Evolutionary conservation across 30 jellyfish, hydroid and myxozoan genomes (phyloP).

Genomic region (Aurelia aurita): DNA sequence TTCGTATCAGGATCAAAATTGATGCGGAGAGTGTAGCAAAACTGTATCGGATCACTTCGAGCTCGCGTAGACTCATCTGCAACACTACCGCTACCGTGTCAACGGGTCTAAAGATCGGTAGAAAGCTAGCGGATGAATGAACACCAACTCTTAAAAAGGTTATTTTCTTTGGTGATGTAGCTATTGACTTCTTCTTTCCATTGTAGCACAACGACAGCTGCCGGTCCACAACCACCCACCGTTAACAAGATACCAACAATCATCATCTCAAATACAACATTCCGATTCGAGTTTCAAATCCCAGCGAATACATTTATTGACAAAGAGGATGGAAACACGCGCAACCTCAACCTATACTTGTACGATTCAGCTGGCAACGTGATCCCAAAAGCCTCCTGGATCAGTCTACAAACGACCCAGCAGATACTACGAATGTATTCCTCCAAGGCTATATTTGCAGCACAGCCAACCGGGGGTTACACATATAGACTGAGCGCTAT

Average conservation of each 20-base stretch:
- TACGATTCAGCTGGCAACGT: conserved; percentile 43
- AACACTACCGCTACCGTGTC: no score
- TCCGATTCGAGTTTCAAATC: not conserved
- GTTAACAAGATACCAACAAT: conserved; percentile 17
- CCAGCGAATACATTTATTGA: conserved; percentile 41
- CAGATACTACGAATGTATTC: conserved; percentile 6
- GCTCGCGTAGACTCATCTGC: no score
- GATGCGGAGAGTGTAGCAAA: no score
- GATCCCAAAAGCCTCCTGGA: conserved; percentile 44
- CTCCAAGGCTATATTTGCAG: conserved; percentile 16
- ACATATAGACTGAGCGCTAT: conserved; percentile 57
- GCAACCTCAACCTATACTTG: conserved; percentile 29
- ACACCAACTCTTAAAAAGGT: no score
- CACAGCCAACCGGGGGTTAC: conserved; percentile 55
- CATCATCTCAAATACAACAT: conserved; percentile 24
- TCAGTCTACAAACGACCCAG: conserved; percentile 16
- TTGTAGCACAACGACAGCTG: conserved; percentile 27
- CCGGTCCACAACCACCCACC: conserved; percentile 30
- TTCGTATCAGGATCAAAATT: no score
- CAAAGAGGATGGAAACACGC: conserved; percentile 53
- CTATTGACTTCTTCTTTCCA: not conserved
- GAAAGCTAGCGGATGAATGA: no score
- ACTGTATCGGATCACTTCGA: no score
- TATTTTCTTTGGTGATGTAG: no score
- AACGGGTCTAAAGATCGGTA: no score